These are phyloP conservation scores for Sinocyclocheilus anshuiensis DNA, from an alignment of 2,113 vertebrate genomes.

Conservation along the genomic window DNA sequence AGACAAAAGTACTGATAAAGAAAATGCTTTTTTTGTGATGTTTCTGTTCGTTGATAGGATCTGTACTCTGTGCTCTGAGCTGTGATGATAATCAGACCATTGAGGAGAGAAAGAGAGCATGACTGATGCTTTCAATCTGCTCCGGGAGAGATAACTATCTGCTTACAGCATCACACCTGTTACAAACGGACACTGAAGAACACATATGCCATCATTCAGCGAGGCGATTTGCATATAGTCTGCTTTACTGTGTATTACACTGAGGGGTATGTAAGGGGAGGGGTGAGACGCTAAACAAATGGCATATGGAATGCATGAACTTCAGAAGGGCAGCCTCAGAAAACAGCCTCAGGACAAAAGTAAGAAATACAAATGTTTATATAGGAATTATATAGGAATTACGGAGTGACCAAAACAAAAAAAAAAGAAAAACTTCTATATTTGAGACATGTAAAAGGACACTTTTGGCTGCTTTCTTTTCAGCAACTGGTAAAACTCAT, in stretches of 20 bases:
- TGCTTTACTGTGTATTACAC: slow-evolving; percentile 5
- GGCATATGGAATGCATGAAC: slow-evolving; percentile 22
- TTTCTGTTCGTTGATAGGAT: background rate
- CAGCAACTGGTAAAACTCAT: too few relatives aligned
- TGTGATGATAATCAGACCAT: slow-evolving; percentile 46
- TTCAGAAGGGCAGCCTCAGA: background rate
- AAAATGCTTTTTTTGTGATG: background rate
- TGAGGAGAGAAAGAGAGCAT: slow-evolving; percentile 21
- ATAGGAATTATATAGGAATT: too few relatives aligned
- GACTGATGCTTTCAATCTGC: slow-evolving; percentile 40
- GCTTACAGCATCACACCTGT: slow-evolving; percentile 43
- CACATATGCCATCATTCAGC: background rate
- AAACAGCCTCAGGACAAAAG: slow-evolving; percentile 22
- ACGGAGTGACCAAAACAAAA: too few relatives aligned
- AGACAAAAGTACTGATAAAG: background rate
- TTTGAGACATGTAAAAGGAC: too few relatives aligned
- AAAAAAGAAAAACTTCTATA: too few relatives aligned
- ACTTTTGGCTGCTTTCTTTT: too few relatives aligned
- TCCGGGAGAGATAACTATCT: slow-evolving; percentile 32
- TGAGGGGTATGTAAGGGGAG: background rate
- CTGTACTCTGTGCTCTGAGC: background rate
- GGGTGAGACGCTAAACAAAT: background rate
- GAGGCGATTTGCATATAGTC: slow-evolving; percentile 31
- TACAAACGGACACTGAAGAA: slow-evolving; percentile 38
- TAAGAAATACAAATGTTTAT: too few relatives aligned